A percentile compares a stretch with the other conserved stretches of the same genome.
Evolutionary conservation across 2,888 invertebrate genomes (phyloP).

Genomic region (Clistopyga incitator): DNA sequence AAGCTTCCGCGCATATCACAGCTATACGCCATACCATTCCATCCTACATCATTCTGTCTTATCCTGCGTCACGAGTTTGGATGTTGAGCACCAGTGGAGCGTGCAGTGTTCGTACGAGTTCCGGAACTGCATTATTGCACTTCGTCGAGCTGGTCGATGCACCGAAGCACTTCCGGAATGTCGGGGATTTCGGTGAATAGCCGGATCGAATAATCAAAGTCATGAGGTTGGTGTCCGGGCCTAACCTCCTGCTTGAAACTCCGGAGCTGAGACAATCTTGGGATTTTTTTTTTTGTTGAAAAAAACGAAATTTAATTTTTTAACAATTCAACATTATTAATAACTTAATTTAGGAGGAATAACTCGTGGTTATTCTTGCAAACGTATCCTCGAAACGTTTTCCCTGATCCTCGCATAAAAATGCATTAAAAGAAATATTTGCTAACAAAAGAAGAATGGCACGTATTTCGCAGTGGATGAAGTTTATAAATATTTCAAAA

Average conservation of each 20-base stretch:
- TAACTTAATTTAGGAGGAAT: too few species aligned
- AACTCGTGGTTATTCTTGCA: background rate
- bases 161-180: background rate
- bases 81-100: constrained; percentile 41
- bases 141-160: constrained; percentile 22
- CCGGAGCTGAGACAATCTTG: too few species aligned
- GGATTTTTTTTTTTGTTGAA: background rate
- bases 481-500: constrained; percentile 46
- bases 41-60: constrained; percentile 22
- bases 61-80: background rate
- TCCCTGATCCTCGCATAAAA: background rate
- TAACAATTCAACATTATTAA: too few species aligned
- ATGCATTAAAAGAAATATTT: background rate
- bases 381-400: background rate
- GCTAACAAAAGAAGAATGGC: background rate
- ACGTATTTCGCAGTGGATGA: background rate
- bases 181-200: background rate
- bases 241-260: too few species aligned
- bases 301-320: too few species aligned
- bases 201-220: background rate
- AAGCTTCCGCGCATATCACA: constrained; percentile 30
- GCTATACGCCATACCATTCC: background rate
- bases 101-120: constrained; percentile 27
- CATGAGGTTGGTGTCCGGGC: background rate
- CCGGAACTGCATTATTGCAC: constrained; percentile 58